Base-by-base conservation (phyloP, 1,140 invertebrate genomes). In the Trachymyrmex septentrionalis region DNA sequence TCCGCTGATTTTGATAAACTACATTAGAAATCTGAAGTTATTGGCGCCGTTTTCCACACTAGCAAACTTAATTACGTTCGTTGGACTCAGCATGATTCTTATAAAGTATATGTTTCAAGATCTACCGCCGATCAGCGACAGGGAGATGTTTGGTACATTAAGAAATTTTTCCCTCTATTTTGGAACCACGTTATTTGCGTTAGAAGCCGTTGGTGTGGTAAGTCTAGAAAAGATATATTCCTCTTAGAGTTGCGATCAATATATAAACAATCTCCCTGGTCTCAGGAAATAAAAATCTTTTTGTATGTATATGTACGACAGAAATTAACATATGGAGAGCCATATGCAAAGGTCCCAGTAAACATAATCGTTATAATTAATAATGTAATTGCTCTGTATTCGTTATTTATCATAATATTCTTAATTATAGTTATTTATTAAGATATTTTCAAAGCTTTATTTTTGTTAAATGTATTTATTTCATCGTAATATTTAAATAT, bases 171-270 rank as follows among this genome's bases (percentile, higher is more conserved):
- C 97, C 0, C 95, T 98, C 0, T 98, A 97, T 90, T 98, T 99
- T 93, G 98, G 98, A 0, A 99, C 98, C 0, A 97, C 97, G 0
- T 95, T 99, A 5, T 99, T 98, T 95, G 98, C 98, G 0, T 95
- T 99, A 67, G 98, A 99, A 94, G 98, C 98, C 19, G 98, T 99
- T 50, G 98, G 97, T 44, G 97, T 98, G 94, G 97, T 98, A 93
- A 96, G 97, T 96, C 53, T 80, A 16, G 61, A 77, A 64, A 64
- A 61, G 3, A 50, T 73, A 48, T 82, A 55, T 57, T 63, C 48
- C 9, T 61, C 24, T 73, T 30, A 21, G 3, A 48, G 5, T 66
- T 27, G 6, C 73, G 7, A 21, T 44, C 12, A 48, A 6, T n/a
- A 14, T 21, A 67, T 34, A 5, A 5, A 7, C n/a, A 44, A 67